A percentile compares a stretch with the other conserved stretches of the same genome.
Conservation (phyloP, 2,113 vertebrate genomes). For the Pampusana beccarii region DNA sequence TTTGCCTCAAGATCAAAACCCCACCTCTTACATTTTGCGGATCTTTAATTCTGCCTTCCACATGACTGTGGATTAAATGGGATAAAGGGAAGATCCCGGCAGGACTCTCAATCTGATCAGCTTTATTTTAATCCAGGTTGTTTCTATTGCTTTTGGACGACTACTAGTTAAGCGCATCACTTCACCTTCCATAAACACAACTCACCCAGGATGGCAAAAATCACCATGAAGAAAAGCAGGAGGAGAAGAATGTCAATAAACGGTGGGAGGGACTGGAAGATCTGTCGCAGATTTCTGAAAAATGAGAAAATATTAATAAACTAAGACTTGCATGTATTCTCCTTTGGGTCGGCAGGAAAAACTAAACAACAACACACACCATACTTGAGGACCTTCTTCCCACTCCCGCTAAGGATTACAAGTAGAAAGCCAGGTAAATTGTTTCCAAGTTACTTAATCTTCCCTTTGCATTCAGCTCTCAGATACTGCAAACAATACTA, state of each 20-base stretch:
- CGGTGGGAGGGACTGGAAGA: conserved; percentile 97
- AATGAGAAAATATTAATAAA: not conserved
- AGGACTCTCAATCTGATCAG: not conserved
- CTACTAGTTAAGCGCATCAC: not conserved
- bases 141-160: not conserved
- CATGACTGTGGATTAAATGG: not conserved
- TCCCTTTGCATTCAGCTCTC: not conserved
- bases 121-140: not conserved
- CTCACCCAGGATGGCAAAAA: conserved; percentile 96
- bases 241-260: conserved; percentile 97
- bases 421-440: not conserved
- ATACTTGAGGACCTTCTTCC: not conserved
- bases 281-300: conserved; percentile 94
- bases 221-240: conserved; percentile 98
- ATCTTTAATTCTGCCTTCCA: not conserved
- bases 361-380: not conserved
- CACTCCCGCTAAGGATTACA: not conserved
- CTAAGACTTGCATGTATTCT: not conserved
- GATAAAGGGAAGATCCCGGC: not conserved
- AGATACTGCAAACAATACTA: not conserved
- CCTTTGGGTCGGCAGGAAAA: not conserved
- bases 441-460: conserved; percentile 2
- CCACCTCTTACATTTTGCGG: not conserved
- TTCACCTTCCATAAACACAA: not conserved
- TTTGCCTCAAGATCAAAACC: not conserved